Evolutionary conservation across 2,113 vertebrate species (phyloP), one percentile per base, ranked within the genome.

Genomic region (Oceanites oceanicus): DNA sequence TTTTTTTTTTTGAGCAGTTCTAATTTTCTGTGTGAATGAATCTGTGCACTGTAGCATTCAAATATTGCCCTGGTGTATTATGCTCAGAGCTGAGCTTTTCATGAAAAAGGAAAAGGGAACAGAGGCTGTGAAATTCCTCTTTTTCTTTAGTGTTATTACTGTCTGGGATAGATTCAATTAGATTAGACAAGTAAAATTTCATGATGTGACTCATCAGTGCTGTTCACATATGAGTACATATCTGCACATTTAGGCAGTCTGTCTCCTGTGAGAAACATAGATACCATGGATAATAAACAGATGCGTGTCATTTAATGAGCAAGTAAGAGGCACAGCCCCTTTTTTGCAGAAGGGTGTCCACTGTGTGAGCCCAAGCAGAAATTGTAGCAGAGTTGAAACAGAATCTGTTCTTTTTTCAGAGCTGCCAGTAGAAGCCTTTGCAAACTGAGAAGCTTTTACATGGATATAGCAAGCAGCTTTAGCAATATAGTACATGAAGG

Each of bases 41-140:
- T 88, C 75, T 55, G 66, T 58, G 87, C 79, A 56, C 58, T 90
- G 81, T 85, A 66, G 92, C 87, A 90, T 96, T 97, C 82, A 74
- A 75, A 95, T 83, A 81, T 94, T 77, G 78, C 92, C 81, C 80
- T 95, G 59, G 81, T 88, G 94, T 83, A 94, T 97, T 94, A 53
- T 4, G 5, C 36, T 87, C 68, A 75, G 86, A 94, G 79, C 66
- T 84, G 56, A 92, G 81, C 34, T 84, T 84, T 94, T 92, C 92
- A 89, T 95, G 78, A 90, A 86, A 86, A 68, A 73, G 52, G 61
- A 42, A 86, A 77, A 44, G 42, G 56, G 73, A 87, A 45, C 40
- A 74, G 65, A 61, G 70, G 58, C 88, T 70, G 70, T 96, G 86
- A 91, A 88, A 52, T 89, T 62, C 12, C 6, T 42, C 16, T 79